Evolutionary conservation across 2,797 vertebrate genomes (phyloP), one percentile per base, ranked within the genome.

Genomic region (Gymnothorax reevesii): DNA sequence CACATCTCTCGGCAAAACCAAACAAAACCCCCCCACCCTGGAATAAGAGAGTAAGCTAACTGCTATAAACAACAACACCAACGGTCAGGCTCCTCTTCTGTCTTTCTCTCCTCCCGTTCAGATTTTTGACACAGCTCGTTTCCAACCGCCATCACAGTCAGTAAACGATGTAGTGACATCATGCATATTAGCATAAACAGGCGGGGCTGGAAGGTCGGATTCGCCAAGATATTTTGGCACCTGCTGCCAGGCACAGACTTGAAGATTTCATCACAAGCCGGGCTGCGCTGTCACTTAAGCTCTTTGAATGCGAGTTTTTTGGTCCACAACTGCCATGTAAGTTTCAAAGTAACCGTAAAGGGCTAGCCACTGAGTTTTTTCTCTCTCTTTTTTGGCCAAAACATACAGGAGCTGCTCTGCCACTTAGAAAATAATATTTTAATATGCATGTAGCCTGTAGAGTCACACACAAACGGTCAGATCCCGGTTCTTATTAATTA

Each of bases 111-210:
- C 93, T 93, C 89, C 93, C 91, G 93, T 90, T 89, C 90, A 87
- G 92, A 89, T 89, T 88, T 92, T 88, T 95, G 92, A 89, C 92
- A 91, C 93, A 93, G 86, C 33, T 42, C 33, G 33, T 13, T 87
- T 89, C 91, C 86, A 90, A 94, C 94, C 92, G 94, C 94, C 95
- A 94, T 94, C 91, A 91, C 87, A 42, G 88, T 91, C 89, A 92
- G 87, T 89, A 89, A 87, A 89, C 89, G 89, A 91, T 94, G 95
- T 92, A 89, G 87, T 91, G 95, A 93, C 95, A 95, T 95, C 95
- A 95, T 89, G 89, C 89, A 42, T 42, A 42, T 42, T 42, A 42
- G 60, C 85, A 86, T 60, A 54, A 62, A 88, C 80, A 75, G 27
- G 54, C 86, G 20, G 9, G 20, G n/a, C 20, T 7, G 8, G 22